Conservation (phyloP, 1,140 invertebrate species). For the Drosophila santomea region DNA sequence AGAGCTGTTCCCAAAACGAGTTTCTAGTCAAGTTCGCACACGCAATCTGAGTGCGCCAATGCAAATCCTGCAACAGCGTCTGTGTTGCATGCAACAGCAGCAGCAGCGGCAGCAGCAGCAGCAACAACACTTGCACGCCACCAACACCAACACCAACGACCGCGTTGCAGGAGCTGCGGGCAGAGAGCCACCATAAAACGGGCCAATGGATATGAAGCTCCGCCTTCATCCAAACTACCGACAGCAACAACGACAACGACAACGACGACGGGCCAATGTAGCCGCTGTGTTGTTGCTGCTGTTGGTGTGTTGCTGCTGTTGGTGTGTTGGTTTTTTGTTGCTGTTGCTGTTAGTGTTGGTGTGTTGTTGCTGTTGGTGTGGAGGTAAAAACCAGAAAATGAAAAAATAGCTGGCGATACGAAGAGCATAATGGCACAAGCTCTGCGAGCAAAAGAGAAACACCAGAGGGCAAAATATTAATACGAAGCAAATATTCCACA, state of each 20-base stretch:
- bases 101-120: conserved; percentile 62
- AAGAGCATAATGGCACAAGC: conserved; percentile 60
- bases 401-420: conserved; percentile 67
- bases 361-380: conserved; percentile 33
- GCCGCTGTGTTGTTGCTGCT: conserved; percentile 25
- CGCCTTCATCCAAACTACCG: conserved; percentile 81
- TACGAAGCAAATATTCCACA: neutral
- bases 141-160: conserved; percentile 34
- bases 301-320: conserved; percentile 28
- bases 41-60: conserved; percentile 59
- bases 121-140: conserved; percentile 35
- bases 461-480: conserved; percentile 32
- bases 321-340: conserved; percentile 14
- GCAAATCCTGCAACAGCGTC: conserved; percentile 63
- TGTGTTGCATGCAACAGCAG: conserved; percentile 50
- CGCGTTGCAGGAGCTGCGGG: conserved; percentile 48
- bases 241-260: conserved; percentile 60
- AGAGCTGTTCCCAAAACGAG: conserved; percentile 60
- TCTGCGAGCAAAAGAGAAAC: conserved; percentile 30
- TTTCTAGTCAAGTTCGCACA: conserved; percentile 51
- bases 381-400: conserved; percentile 64
- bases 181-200: conserved; percentile 81
- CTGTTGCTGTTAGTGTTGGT: conserved; percentile 28
- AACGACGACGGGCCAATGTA: conserved; percentile 42
- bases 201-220: conserved; percentile 84